A percentile compares a stretch with the other conserved stretches of the same genome.
phyloP scores from a whole-genome alignment of 2,888 invertebrate genomes.

The Odontocolon sp. region DNA sequence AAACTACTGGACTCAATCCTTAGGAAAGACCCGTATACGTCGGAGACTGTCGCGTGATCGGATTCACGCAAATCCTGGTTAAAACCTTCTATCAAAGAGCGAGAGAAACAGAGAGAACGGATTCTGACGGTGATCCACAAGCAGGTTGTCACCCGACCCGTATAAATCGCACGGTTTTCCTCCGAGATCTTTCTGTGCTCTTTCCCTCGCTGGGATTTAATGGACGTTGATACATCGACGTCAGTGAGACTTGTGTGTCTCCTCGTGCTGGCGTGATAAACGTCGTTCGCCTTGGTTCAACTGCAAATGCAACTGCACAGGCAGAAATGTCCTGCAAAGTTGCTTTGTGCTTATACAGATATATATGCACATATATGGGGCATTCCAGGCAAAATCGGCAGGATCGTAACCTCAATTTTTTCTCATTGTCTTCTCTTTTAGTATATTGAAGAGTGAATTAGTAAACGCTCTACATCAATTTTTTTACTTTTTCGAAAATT shows the following conservation, averaged over 20 bases:
- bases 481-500: no score
- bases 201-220: constrained; percentile 67
- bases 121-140: constrained; percentile 47
- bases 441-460: no score
- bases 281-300: constrained; percentile 66
- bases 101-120: constrained; percentile 18
- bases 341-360: background rate
- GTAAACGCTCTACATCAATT: no score
- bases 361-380: no score
- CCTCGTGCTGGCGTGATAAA: constrained; percentile 72
- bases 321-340: constrained; percentile 35
- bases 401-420: no score
- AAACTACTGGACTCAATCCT: constrained; percentile 24
- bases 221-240: constrained; percentile 77
- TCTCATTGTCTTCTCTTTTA: no score
- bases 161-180: constrained; percentile 59
- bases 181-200: constrained; percentile 24
- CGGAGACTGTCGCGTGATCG: constrained; percentile 42
- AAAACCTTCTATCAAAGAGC: constrained; percentile 32
- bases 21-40: constrained; percentile 42
- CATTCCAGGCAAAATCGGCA: no score
- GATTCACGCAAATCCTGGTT: constrained; percentile 55
- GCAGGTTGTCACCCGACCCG: constrained; percentile 59
- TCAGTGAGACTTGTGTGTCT: constrained; percentile 53
- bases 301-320: constrained; percentile 21